These are phyloP conservation scores for Polyodon spathula DNA, from an alignment of 2,113 vertebrate genomes.

Conservation along the genomic window DNA sequence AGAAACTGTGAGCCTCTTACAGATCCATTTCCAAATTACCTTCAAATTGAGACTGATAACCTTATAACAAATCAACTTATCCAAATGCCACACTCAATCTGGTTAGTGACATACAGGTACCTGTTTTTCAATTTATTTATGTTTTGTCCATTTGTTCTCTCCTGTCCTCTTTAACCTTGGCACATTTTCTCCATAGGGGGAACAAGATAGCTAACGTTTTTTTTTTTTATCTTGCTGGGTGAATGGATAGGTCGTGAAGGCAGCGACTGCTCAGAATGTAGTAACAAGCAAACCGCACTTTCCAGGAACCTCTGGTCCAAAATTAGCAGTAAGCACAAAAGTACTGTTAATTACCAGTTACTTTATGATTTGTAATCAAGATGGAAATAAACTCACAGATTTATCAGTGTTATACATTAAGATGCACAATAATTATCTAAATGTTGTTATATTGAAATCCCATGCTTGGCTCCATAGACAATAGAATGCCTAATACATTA, in stretches of 20 bases:
- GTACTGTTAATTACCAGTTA: no score
- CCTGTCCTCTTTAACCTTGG: constrained; percentile 1
- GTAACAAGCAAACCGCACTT: neutral
- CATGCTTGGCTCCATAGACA: no score
- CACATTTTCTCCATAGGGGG: neutral
- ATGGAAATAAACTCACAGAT: no score
- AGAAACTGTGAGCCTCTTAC: constrained; percentile 52
- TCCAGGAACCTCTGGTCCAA: no score
- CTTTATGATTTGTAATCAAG: no score
- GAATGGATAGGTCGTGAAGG: neutral
- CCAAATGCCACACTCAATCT: constrained; percentile 38
- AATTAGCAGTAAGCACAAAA: no score
- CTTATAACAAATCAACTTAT: constrained; percentile 49
- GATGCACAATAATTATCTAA: no score
- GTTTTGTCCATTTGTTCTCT: neutral
- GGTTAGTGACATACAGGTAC: constrained; percentile 28
- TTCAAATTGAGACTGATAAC: constrained; percentile 55
- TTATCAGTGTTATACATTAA: no score
- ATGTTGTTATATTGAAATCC: no score
- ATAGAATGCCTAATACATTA: no score
- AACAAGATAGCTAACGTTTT: neutral
- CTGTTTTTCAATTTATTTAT: constrained; percentile 18
- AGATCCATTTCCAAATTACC: constrained; percentile 61
- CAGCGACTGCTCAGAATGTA: neutral
- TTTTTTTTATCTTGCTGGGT: no score